These are phyloP conservation scores for Troides helena DNA, from an alignment of 2,888 invertebrate genomes.

Conservation along the genomic window DNA sequence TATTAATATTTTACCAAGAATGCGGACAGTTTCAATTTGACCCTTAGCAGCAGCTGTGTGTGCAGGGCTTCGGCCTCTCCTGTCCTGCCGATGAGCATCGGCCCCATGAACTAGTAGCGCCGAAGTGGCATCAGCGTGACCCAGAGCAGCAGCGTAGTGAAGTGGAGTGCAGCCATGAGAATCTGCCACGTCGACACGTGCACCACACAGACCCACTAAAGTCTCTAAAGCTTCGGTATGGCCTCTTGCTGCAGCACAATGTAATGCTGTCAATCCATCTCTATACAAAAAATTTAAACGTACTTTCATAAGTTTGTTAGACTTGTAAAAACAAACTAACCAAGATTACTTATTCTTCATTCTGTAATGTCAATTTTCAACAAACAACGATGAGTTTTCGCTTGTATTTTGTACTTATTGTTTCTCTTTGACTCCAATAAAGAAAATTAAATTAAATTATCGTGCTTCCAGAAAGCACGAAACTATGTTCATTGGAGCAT, in stretches of 20 bases:
- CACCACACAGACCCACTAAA: constrained; percentile 91
- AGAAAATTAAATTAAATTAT: too few relatives aligned
- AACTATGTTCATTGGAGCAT: too few relatives aligned
- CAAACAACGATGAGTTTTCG: too few relatives aligned
- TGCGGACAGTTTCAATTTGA: constrained; percentile 92
- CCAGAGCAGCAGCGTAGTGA: constrained; percentile 97
- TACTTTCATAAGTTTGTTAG: neutral
- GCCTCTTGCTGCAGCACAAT: constrained; percentile 98
- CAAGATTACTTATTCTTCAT: neutral
- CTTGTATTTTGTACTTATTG: too few relatives aligned
- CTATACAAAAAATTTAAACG: constrained; percentile 66
- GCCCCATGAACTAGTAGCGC: constrained; percentile 93
- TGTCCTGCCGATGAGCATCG: constrained; percentile 94
- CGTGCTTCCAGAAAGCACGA: too few relatives aligned
- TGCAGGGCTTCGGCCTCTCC: constrained; percentile 94
- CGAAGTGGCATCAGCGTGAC: constrained; percentile 96
- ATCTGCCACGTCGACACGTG: constrained; percentile 93
- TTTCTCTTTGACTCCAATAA: too few relatives aligned
- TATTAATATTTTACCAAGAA: constrained; percentile 75
- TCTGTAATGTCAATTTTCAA: too few relatives aligned
- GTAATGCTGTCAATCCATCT: constrained; percentile 96
- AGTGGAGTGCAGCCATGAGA: constrained; percentile 97
- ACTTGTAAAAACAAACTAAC: neutral
- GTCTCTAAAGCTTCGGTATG: constrained; percentile 95
- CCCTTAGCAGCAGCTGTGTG: constrained; percentile 98